Percentiles rank a stretch among this genome's conserved stretches.
These are phyloP conservation scores for Charaxes varanes DNA, from an alignment of 1,140 invertebrate species.

Conservation along the genomic window DNA sequence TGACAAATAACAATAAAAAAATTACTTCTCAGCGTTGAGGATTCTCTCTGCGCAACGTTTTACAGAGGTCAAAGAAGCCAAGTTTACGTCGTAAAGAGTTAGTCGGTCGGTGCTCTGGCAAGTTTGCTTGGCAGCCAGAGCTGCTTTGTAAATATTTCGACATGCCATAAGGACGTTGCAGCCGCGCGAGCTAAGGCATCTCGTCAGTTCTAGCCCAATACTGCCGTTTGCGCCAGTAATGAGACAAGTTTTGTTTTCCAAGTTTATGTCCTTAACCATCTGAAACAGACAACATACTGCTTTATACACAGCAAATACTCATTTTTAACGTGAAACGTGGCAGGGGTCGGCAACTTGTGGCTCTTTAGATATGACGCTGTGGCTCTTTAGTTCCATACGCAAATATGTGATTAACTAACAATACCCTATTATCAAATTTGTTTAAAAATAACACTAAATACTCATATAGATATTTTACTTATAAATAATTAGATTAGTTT, in stretches of 20 bases:
- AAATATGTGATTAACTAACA: no score
- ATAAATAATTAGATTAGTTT: no score
- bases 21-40: conserved; percentile 38
- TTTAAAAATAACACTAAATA: no score
- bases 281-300: no score
- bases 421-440: no score
- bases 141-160: conserved; percentile 51
- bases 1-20: no score
- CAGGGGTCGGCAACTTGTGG: no score
- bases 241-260: conserved; percentile 83
- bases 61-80: conserved; percentile 50
- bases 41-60: conserved; percentile 43
- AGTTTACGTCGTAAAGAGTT: conserved; percentile 39
- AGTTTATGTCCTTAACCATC: conserved; percentile 87
- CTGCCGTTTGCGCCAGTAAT: conserved; percentile 94
- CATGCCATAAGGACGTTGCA: conserved; percentile 76
- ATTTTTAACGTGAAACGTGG: no score
- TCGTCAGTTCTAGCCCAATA: conserved; percentile 93
- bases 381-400: no score
- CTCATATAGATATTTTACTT: no score
- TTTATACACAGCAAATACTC: no score
- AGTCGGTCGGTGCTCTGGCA: conserved; percentile 32
- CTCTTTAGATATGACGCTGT: no score
- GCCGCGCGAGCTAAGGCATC: conserved; percentile 88
- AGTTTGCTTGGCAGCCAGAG: conserved; percentile 29